These are phyloP conservation scores for Phylloscopus collybita DNA, from an alignment of 2,797 vertebrate species.

Conservation along the genomic window DNA sequence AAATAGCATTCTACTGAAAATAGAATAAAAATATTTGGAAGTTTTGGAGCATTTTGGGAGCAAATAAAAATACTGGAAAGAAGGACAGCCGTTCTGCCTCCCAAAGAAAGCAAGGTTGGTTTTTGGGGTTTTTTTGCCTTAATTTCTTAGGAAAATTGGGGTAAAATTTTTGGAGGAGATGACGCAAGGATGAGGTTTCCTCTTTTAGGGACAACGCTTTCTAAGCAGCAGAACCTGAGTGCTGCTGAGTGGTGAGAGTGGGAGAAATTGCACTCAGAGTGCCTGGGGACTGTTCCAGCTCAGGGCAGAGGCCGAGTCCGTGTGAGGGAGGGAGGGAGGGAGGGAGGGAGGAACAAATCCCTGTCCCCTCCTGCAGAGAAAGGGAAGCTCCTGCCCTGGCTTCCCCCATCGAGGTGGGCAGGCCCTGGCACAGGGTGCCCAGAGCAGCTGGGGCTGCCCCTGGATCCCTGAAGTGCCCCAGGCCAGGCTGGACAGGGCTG, in stretches of 20 bases:
- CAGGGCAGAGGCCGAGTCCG: not conserved
- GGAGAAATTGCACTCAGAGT: not conserved
- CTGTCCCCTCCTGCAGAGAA: not conserved
- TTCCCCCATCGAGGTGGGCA: not conserved
- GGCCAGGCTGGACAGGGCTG: rapidly evolving
- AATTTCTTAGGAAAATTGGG: not conserved
- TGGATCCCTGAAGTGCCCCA: not conserved
- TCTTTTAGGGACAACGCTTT: not conserved
- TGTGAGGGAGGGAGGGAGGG: not conserved
- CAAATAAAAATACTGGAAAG: not conserved
- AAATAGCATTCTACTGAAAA: not conserved
- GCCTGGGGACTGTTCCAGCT: not conserved
- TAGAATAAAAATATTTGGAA: not conserved
- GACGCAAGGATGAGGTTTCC: not conserved
- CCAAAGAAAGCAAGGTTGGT: not conserved
- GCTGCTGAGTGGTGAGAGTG: not conserved
- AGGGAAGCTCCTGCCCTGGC: not conserved
- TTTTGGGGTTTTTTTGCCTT: not conserved
- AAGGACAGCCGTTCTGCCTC: not conserved
- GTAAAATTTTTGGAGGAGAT: not conserved
- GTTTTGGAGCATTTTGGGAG: not conserved
- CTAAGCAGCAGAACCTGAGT: not conserved
- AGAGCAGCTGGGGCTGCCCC: not conserved
- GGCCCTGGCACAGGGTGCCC: not conserved
- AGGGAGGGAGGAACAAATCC: not conserved